Evolutionary conservation across 2,888 invertebrate species (phyloP), one percentile per base, ranked within the genome.

Genomic region (Trissoscelio sp.): DNA sequence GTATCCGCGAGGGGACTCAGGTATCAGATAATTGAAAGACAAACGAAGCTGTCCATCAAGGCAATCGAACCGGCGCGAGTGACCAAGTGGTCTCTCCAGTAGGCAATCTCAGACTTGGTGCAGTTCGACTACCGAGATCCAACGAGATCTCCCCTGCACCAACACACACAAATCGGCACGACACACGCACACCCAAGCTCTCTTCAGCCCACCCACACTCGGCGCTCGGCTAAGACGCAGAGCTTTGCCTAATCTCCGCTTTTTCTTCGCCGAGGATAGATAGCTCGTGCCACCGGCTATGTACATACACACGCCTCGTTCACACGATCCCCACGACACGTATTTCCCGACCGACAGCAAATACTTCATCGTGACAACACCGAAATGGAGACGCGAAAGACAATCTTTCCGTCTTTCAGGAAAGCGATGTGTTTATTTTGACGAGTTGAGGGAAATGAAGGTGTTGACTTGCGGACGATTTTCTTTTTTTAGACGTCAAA

Each of bases 131-230:
- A 48, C 64, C 72, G 78, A 64, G 78, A 64, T 78, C 64, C 48
- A 22, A 31, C 53, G 60, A 60, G 78, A 81, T 78, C 79, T 75
- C 74, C 72, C 81, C 66, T 77, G 78, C 55, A 82, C 82, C 73
- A 79, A n/a, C n/a, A n/a, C n/a, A 82, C 72, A 74, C 67, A 31
- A 55, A 37, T 37, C 57, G 39, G 55, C 78, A 57, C 64, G 74
- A 69, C 77, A 64, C 57, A 58, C 46, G 55, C 74, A 75, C 55
- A 80, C 48, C 51, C 39, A 48, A 58, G 31, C 75, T n/a, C n/a
- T n/a, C n/a, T n/a, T 28, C 75, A 53, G 79, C 75, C 81, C 81
- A 83, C 81, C 70, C 81, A 83, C 79, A 79, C 75, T 37, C 62
- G 39, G 11, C 39, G 44, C 58, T 16, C 53, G 44, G 28, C 12